Evolutionary conservation across 2,113 vertebrate species (phyloP).

Genomic region (Hypocryptadius cinnamomeus): DNA sequence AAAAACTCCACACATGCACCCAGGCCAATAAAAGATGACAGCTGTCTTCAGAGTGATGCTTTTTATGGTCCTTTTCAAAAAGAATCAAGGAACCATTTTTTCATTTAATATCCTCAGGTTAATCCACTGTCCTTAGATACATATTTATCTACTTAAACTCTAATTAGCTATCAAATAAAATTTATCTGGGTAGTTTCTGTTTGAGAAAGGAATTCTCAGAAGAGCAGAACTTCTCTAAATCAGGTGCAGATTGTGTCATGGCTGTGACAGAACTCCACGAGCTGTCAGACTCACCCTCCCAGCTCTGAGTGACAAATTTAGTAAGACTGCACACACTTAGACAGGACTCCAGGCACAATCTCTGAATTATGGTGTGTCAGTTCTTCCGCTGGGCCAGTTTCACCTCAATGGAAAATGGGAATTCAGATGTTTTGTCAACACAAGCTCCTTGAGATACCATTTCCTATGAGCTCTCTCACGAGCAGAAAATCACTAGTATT

Average conservation of each 20-base stretch:
- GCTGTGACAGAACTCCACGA: not conserved
- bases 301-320: not conserved
- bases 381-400: not conserved
- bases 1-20: not conserved
- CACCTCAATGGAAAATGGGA: not conserved
- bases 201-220: not conserved
- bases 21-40: not conserved
- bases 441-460: not conserved
- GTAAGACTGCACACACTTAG: not conserved
- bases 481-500: not conserved
- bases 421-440: not conserved
- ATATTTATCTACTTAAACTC: not conserved
- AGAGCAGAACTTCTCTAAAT: not conserved
- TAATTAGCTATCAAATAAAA: not conserved
- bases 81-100: not conserved
- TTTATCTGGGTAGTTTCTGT: not conserved
- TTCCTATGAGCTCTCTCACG: not conserved
- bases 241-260: not conserved
- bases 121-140: not conserved
- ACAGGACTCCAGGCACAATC: not conserved
- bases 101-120: not conserved
- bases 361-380: not conserved
- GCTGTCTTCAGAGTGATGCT: not conserved
- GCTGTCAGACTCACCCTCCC: not conserved
- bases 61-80: not conserved